Base-by-base conservation (phyloP, 2,797 vertebrate genomes). In the Scolopax bukidnonensis region DNA sequence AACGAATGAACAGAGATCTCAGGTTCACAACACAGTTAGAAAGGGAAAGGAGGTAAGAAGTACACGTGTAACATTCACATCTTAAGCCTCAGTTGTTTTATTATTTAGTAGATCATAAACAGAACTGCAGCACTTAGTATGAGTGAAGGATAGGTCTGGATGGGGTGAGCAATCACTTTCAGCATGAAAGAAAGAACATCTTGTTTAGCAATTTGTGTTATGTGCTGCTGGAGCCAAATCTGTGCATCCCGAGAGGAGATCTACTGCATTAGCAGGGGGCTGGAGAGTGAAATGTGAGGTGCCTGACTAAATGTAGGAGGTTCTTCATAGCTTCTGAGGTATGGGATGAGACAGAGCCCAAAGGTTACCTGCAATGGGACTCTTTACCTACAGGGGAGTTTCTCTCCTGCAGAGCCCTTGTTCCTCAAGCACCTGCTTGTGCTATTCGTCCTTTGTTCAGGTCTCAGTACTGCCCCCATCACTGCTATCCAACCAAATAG, bases 1-100 rank as follows among this genome's bases (percentile, higher is more conserved):
- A 89, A 93, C 64, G 87, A 94, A 86, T 79, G 70, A 95, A 47
- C 65, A 38, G 43, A 90, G 84, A 73, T 74, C 63, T 79, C 74
- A 84, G 60, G 57, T 93, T 95, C 70, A 79, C 5, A 16, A 63
- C 67, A 67, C 54, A 73, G 21, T 21, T 56, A 75, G 54, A 71
- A 75, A 54, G 32, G 28, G 56, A 93, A 75, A 78, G 27, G 23
- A 83, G 90, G 77, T 89, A 91, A 87, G 69, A 50, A n/a, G 50
- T 89, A 57, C 45, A 77, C 0, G 0, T 64, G 12, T 69, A 86
- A 32, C 12, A 23, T n/a, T 69, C 43, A 57, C 28, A 69, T 83
- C 80, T 74, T 56, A 23, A 79, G 16, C 33, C 43, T 69, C 1
- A 0, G 17, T 33, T 87, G 9, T 43, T 84, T 84, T 32, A 45